A percentile compares a stretch with the other conserved stretches of the same genome.
phyloP scores from a whole-genome alignment of 2,888 invertebrate genomes.

The Neoascia interrupta region DNA sequence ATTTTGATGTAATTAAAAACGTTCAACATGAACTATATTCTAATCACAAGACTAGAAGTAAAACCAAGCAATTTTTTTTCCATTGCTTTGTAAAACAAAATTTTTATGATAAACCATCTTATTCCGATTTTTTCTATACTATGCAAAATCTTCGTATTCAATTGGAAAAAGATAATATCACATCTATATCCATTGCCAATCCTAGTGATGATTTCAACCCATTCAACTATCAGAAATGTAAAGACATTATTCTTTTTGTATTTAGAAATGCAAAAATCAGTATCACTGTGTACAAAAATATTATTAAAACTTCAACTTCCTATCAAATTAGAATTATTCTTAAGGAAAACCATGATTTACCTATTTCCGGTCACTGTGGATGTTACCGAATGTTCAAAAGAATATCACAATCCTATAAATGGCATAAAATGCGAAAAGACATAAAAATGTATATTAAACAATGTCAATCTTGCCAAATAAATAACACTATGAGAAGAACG shows the following conservation, averaged over 20 bases:
- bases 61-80: no score
- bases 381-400: neutral
- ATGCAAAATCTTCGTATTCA: no score
- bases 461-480: neutral
- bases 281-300: neutral
- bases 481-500: neutral
- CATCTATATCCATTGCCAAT: neutral
- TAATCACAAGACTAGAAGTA: no score
- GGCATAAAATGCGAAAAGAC: neutral
- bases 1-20: no score
- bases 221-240: neutral
- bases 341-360: neutral
- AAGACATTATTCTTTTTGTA: neutral
- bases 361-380: neutral
- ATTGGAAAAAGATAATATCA: neutral
- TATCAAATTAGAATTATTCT: neutral
- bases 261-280: neutral
- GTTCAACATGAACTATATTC: no score
- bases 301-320: neutral
- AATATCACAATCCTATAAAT: neutral
- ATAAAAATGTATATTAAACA: neutral
- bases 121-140: no score
- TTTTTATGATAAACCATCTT: no score
- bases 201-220: neutral
- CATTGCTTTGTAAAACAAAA: no score